These are phyloP conservation scores for Lordiphosa collinella DNA, from an alignment of 1,140 invertebrate species.

Conservation along the genomic window DNA sequence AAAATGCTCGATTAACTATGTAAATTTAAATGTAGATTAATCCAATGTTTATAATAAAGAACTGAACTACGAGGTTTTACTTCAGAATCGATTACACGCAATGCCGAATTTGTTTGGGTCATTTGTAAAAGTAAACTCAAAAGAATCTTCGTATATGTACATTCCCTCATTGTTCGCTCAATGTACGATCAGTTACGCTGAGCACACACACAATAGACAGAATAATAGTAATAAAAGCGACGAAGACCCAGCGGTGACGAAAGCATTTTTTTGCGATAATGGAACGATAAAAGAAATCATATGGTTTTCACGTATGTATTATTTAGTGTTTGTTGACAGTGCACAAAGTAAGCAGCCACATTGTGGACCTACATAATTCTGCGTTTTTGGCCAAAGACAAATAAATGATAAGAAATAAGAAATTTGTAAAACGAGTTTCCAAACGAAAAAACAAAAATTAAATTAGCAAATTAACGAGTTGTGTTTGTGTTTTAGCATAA, in stretches of 20 bases:
- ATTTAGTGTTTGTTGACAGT: constrained; percentile 21
- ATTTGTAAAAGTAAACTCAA: no score
- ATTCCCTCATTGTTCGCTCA: constrained; percentile 48
- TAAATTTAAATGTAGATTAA: no score
- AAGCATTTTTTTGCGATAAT: constrained; percentile 66
- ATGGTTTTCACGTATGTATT: constrained; percentile 22
- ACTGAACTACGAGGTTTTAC: neutral
- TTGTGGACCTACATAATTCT: neutral
- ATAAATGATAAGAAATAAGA: constrained; percentile 17
- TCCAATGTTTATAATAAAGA: no score
- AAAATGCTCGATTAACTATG: no score
- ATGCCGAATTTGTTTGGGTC: neutral
- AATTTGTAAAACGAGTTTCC: neutral
- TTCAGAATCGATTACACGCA: constrained; percentile 3
- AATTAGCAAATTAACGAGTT: constrained; percentile 18
- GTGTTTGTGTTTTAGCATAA: constrained; percentile 29
- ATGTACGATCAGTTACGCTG: constrained; percentile 45
- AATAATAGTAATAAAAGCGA: constrained; percentile 33
- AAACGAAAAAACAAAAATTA: constrained; percentile 1
- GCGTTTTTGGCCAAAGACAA: neutral
- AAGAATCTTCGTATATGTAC: constrained; percentile 23
- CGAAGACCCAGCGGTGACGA: constrained; percentile 47
- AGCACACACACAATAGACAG: constrained; percentile 42
- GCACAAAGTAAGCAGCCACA: constrained; percentile 4
- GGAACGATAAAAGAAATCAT: constrained; percentile 64